Conservation (phyloP, 2,113 vertebrate species). For the Serinus canaria region DNA sequence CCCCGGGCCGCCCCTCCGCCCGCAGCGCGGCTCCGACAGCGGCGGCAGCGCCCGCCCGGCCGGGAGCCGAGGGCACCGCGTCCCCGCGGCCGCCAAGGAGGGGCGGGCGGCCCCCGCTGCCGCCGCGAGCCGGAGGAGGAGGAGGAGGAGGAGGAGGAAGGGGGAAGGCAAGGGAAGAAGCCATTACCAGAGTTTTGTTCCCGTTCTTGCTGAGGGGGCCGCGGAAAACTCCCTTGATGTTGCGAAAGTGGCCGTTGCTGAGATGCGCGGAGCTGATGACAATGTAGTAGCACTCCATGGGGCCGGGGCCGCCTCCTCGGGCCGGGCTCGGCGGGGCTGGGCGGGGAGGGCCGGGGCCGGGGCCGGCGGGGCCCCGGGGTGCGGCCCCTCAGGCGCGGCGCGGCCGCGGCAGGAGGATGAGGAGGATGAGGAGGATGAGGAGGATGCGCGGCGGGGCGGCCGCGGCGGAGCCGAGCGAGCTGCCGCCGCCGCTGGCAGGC, state of each 20-base stretch:
- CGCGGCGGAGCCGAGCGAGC: constrained; percentile 42
- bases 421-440: too few species aligned
- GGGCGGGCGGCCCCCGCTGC: not conserved
- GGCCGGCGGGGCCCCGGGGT: too few species aligned
- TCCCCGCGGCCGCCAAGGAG: not conserved
- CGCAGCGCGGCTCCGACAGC: not conserved
- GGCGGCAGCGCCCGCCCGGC: not conserved
- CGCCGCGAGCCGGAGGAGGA: too few species aligned
- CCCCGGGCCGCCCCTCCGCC: not conserved
- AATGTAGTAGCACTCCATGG: not conserved
- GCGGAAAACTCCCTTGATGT: not conserved
- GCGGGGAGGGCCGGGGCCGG: too few species aligned
- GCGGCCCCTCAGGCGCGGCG: not conserved
- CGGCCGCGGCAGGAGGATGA: not conserved
- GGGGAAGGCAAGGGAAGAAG: not conserved
- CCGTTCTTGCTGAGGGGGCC: not conserved
- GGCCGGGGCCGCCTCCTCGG: not conserved
- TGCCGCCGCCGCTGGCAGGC: constrained; percentile 62
- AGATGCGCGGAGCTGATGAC: not conserved
- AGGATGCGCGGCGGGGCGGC: constrained; percentile 29
- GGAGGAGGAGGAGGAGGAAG: not conserved
- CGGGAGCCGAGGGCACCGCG: not conserved
- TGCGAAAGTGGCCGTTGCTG: not conserved
- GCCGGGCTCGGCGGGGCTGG: not conserved
- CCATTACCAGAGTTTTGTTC: not conserved